Conservation (phyloP, 2,797 vertebrate genomes). For the Sebastes diaconus region DNA sequence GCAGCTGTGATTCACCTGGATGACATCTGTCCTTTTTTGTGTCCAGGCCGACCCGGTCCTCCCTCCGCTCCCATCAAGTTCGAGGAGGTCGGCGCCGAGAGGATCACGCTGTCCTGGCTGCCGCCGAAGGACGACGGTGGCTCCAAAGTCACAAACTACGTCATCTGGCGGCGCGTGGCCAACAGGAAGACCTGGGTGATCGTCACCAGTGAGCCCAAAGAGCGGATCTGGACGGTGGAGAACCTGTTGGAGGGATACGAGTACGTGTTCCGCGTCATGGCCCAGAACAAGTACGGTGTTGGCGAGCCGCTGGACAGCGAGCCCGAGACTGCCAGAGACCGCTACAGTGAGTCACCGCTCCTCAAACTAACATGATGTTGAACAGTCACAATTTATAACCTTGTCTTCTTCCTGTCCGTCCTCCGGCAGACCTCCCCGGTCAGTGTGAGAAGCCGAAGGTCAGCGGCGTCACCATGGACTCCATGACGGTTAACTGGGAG, state of each 20-base stretch:
- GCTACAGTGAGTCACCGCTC: constrained; percentile 88
- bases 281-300: constrained; percentile 97
- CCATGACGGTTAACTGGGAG: constrained; percentile 97
- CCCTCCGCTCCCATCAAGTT: constrained; percentile 98
- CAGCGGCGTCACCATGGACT: constrained; percentile 88
- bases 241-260: constrained; percentile 92
- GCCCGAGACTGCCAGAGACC: constrained; percentile 92
- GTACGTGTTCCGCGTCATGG: constrained; percentile 96
- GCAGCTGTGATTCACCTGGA: no score
- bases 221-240: constrained; percentile 92
- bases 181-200: constrained; percentile 92
- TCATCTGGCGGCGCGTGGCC: constrained; percentile 94
- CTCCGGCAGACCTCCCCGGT: constrained; percentile 87
- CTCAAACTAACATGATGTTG: background rate
- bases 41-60: constrained; percentile 92
- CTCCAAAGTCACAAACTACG: constrained; percentile 97
- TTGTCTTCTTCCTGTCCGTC: background rate
- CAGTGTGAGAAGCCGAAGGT: constrained; percentile 94
- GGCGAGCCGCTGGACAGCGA: constrained; percentile 96
- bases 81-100: constrained; percentile 91
- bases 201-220: constrained; percentile 93
- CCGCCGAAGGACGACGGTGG: constrained; percentile 96
- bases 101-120: constrained; percentile 96
- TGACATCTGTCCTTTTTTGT: no score
- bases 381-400: background rate